Evolutionary conservation across 2,797 vertebrate species (phyloP), one percentile per base, ranked within the genome.

Genomic region (Kryptolebias ocellatus): DNA sequence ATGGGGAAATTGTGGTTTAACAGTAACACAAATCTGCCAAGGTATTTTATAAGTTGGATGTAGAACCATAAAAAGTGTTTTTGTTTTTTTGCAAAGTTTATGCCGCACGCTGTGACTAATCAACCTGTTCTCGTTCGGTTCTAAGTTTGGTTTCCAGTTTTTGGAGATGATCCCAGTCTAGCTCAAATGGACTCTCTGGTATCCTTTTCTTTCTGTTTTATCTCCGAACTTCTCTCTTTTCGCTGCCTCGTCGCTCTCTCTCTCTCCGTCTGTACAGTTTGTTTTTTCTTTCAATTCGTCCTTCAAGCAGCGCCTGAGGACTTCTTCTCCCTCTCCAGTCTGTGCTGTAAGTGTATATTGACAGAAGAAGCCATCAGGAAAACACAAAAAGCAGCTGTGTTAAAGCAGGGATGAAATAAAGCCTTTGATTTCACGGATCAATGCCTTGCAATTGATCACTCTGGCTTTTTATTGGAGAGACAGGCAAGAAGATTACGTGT

Each of bases 341-440:
- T 53, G 37, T 74, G 67, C 69, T 66, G 53, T 52, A 69, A 78
- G 67, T 61, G 52, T 67, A 45, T 71, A 74, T 70, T 12, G 56
- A 66, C 55, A 56, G 42, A 10, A 0, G n/a, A 67, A 61, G 71
- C 42, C 50, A 64, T 61, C 60, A 65, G 42, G 3, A 49, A 60
- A 72, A 72, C 1, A 70, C 45, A 66, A 34, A 60, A 72, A 53
- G 2, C 29, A 24, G 37, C 53, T 54, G 45, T 54, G 61, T 74
- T 71, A 78, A 66, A 71, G 65, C 34, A 2, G 10, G 57, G 64
- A 76, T 74, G 72, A 79, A 84, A 64, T 64, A 29, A 81, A 69
- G 51, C 59, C 85, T 90, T 91, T 90, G 88, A 88, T 89, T 88
- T 90, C 72, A 85, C 29, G 82, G 86, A 88, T 91, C 89, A 87